These are phyloP conservation scores for Girardia tigrina DNA, from an alignment of 2,888 invertebrate genomes.

Conservation along the genomic window DNA sequence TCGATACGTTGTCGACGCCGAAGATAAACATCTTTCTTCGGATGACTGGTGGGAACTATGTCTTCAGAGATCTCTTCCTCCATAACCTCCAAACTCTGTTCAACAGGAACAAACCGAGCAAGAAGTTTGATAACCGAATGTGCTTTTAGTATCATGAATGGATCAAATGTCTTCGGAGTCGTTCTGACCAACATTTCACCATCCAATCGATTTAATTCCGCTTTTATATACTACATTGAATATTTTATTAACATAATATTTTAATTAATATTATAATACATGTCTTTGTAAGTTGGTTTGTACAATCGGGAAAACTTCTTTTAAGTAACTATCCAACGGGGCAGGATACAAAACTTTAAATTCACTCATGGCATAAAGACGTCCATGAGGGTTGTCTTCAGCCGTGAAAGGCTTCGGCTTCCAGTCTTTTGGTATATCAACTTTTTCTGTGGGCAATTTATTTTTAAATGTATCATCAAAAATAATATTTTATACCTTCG, in stretches of 20 bases:
- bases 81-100: conserved; percentile 56
- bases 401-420: background rate
- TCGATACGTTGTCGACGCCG: conserved; percentile 83
- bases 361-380: background rate
- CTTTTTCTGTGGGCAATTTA: no score
- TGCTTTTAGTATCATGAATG: conserved; percentile 85
- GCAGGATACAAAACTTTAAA: background rate
- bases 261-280: no score
- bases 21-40: conserved; percentile 75
- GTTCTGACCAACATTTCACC: conserved; percentile 85
- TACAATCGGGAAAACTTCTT: background rate
- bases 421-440: background rate
- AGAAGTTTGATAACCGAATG: conserved; percentile 84
- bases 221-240: conserved; percentile 60
- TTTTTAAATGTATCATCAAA: no score
- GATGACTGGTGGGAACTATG: conserved; percentile 74
- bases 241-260: no score
- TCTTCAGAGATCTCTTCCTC: conserved; percentile 83
- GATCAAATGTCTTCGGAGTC: conserved; percentile 89
- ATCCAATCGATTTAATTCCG: conserved; percentile 78
- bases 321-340: background rate
- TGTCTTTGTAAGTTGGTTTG: background rate
- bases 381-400: background rate
- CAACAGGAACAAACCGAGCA: conserved; percentile 85
- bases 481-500: no score